Evolutionary conservation across 2,888 invertebrate genomes (phyloP).

Genomic region (Cynaeus angustus): DNA sequence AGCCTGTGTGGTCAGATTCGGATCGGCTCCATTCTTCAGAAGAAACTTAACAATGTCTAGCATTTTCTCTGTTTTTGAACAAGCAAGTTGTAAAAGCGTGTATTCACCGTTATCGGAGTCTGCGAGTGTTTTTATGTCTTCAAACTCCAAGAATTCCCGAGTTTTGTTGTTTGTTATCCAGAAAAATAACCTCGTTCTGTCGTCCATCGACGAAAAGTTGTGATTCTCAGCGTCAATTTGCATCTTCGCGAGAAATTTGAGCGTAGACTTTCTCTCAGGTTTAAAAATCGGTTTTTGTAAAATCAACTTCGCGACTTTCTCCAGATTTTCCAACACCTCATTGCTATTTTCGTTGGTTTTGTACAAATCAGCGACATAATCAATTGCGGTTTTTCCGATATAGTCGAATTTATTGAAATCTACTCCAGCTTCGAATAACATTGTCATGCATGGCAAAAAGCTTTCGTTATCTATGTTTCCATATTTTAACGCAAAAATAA

Average conservation of each 20-base stretch:
- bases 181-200: constrained; percentile 10
- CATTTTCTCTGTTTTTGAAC: constrained; percentile 9
- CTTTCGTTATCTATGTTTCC: not conserved
- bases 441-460: not conserved
- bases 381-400: not conserved
- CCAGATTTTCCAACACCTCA: not conserved
- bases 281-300: not conserved
- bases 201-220: not conserved
- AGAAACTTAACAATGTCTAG: constrained; percentile 6
- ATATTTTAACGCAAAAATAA: constrained; percentile 14
- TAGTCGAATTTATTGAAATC: constrained; percentile 8
- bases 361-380: not conserved
- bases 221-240: not conserved
- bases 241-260: not conserved
- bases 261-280: not conserved
- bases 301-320: not conserved
- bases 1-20: constrained; percentile 10
- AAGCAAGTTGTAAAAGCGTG: constrained; percentile 24
- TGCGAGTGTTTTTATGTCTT: not conserved
- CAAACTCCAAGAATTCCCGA: not conserved
- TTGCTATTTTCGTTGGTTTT: not conserved
- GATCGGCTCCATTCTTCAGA: constrained; percentile 4
- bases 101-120: constrained; percentile 12
- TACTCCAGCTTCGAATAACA: constrained; percentile 9
- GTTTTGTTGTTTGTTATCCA: constrained; percentile 3